Conservation (phyloP, 2,888 invertebrate species). For the Cantharis rufa region DNA sequence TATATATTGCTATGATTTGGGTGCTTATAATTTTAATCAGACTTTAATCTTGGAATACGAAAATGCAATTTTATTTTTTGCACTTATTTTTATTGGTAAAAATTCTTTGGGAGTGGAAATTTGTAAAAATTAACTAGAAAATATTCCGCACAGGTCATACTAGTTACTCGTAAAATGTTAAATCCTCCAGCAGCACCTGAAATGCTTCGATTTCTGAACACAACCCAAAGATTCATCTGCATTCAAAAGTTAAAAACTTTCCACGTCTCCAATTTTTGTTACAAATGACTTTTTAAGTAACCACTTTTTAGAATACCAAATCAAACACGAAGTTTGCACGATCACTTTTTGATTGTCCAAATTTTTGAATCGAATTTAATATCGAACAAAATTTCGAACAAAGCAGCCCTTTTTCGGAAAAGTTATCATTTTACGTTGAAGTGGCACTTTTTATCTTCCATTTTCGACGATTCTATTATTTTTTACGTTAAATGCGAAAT, state of each 20-base stretch:
- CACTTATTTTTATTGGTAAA: too few species aligned
- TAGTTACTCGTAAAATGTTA: not conserved
- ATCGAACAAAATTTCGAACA: not conserved
- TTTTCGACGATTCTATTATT: not conserved
- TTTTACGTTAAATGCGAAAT: constrained; percentile 5
- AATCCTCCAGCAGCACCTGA: not conserved
- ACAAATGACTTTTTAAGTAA: not conserved
- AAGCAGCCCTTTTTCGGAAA: not conserved
- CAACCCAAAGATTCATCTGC: not conserved
- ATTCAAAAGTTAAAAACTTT: not conserved
- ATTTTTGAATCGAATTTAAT: not conserved
- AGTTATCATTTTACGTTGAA: not conserved
- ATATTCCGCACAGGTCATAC: not conserved
- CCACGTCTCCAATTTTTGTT: not conserved
- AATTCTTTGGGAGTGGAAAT: not conserved
- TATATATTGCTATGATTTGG: too few species aligned
- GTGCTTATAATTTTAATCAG: too few species aligned
- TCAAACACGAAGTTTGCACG: not conserved
- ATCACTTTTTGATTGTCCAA: not conserved
- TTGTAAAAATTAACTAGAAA: not conserved
- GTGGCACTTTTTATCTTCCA: not conserved
- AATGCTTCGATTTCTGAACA: not conserved
- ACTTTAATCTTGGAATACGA: too few species aligned
- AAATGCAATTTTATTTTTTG: too few species aligned
- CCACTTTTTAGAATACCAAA: not conserved